Percentiles rank a stretch among this genome's conserved stretches.
Evolutionary conservation across 2,888 invertebrate species (phyloP).

Genomic region (Himalopsyche anomala): DNA sequence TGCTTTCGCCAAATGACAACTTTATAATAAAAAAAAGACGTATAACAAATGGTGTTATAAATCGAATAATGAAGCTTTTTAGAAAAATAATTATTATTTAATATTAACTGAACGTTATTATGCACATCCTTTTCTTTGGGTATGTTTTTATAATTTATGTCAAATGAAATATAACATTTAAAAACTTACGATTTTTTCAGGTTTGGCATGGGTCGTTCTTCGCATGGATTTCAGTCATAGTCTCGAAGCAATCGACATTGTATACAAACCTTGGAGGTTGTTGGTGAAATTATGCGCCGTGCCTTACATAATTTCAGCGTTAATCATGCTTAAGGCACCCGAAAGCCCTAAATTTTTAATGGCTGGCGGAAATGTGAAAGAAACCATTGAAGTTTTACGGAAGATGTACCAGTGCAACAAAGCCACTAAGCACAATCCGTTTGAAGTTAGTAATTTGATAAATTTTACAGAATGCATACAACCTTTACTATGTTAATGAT

Average conservation of each 20-base stretch:
- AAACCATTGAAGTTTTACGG: slow-evolving; percentile 76
- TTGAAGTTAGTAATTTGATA: slow-evolving; percentile 67
- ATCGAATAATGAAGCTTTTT: too few relatives aligned
- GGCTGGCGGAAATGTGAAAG: slow-evolving; percentile 78
- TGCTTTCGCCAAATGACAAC: too few relatives aligned
- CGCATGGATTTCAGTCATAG: slow-evolving; percentile 76
- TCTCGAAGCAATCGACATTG: slow-evolving; percentile 74
- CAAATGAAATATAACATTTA: too few relatives aligned
- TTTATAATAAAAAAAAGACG: too few relatives aligned
- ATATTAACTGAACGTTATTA: too few relatives aligned
- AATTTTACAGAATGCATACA: too few relatives aligned
- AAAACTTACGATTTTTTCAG: slow-evolving; percentile 71
- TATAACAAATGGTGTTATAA: too few relatives aligned
- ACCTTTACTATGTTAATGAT: too few relatives aligned
- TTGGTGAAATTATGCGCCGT: slow-evolving; percentile 81
- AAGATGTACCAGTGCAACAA: slow-evolving; percentile 70
- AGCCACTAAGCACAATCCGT: slow-evolving; percentile 74
- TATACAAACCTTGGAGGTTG: slow-evolving; percentile 85
- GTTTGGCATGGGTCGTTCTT: slow-evolving; percentile 82
- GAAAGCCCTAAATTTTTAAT: slow-evolving; percentile 89
- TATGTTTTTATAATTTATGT: too few relatives aligned
- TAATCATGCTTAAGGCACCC: slow-evolving; percentile 79
- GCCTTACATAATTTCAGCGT: slow-evolving; percentile 79
- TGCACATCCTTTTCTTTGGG: too few relatives aligned
- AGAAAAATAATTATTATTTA: too few relatives aligned